Evolutionary conservation across 2,797 vertebrate species (phyloP), one percentile per base, ranked within the genome.

Genomic region (Helarctos malayanus): DNA sequence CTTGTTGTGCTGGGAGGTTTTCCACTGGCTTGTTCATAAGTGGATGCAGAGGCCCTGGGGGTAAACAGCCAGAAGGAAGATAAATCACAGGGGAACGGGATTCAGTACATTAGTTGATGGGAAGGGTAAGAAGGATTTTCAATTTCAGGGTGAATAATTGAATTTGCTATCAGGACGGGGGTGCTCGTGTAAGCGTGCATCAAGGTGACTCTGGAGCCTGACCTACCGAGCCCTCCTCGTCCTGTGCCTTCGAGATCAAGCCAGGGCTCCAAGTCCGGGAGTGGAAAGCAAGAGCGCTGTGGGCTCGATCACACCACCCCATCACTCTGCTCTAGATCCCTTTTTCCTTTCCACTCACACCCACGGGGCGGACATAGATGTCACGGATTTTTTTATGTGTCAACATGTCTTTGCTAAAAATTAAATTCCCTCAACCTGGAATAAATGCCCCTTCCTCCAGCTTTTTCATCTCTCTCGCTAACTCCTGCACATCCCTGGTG

Each of bases 81-180:
- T 69, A 75, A 82, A 75, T 80, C 54, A 57, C 5, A 3, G 61
- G 25, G 32, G 56, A 35, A 19, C 19, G 5, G 54, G 38, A 61
- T 82, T 94, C 91, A 59, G 54, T 69, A 69, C n/a, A 19, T 63
- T 35, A 5, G 25, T n/a, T 45, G 76, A 47, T 79, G 54, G 59
- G 41, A 85, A 85, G 16, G 14, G 10, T 82, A 69, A 89, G 76
- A 54, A 89, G n/a, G 25, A 38, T 93, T 86, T 98, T 71, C 81
- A 69, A 23, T 88, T 80, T 75, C 81, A 95, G 61, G 19, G 32
- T 69, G n/a, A 76, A 82, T 71, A 96, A 71, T 85, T 61, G 76
- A 94, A 35, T 88, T 71, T 71, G 76, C 6, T 59, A 8, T 49
- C 65, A 65, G 85, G 80, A 89, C 35, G 4, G 1, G 19, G 25